Evolutionary conservation across 2,888 invertebrate genomes (phyloP).

Genomic region (Trissolcus brochymenae): DNA sequence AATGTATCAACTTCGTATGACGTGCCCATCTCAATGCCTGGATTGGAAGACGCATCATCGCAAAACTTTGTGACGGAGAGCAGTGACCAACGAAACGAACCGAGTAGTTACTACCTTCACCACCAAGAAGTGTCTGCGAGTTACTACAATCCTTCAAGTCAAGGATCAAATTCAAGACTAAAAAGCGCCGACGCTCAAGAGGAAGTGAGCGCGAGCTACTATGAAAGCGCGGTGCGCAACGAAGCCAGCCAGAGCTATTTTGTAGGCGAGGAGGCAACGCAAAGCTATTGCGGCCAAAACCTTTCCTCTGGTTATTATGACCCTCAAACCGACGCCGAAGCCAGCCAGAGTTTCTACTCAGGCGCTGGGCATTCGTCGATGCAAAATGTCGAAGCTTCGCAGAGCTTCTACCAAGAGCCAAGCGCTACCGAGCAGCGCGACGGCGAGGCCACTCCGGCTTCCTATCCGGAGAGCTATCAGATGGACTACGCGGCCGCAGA

Average conservation of each 20-base stretch:
- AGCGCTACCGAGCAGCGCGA: constrained; percentile 61
- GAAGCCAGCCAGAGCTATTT: constrained; percentile 73
- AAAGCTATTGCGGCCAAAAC: constrained; percentile 68
- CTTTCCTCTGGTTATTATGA: constrained; percentile 71
- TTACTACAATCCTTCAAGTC: constrained; percentile 64
- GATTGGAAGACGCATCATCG: constrained; percentile 69
- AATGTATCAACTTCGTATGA: constrained; percentile 74
- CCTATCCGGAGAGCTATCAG: constrained; percentile 69
- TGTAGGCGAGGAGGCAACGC: constrained; percentile 66
- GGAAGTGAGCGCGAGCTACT: constrained; percentile 70
- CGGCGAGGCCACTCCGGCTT: constrained; percentile 70
- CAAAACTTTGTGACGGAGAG: constrained; percentile 73
- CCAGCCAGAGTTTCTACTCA: constrained; percentile 72
- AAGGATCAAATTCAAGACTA: constrained; percentile 65
- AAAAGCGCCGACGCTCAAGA: constrained; percentile 66
- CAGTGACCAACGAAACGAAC: constrained; percentile 68
- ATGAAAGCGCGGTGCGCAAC: constrained; percentile 64
- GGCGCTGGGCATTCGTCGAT: constrained; percentile 65
- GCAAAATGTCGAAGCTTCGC: constrained; percentile 71
- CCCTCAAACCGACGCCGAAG: constrained; percentile 69
- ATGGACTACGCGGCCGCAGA: constrained; percentile 70
- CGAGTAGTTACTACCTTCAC: constrained; percentile 70
- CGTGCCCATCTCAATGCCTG: constrained; percentile 71
- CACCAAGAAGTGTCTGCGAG: constrained; percentile 68
- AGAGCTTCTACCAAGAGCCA: constrained; percentile 69